Percentiles rank a stretch among this genome's conserved stretches.
Conservation (phyloP, 2,113 vertebrate genomes). For the Aphyosemion australe region DNA sequence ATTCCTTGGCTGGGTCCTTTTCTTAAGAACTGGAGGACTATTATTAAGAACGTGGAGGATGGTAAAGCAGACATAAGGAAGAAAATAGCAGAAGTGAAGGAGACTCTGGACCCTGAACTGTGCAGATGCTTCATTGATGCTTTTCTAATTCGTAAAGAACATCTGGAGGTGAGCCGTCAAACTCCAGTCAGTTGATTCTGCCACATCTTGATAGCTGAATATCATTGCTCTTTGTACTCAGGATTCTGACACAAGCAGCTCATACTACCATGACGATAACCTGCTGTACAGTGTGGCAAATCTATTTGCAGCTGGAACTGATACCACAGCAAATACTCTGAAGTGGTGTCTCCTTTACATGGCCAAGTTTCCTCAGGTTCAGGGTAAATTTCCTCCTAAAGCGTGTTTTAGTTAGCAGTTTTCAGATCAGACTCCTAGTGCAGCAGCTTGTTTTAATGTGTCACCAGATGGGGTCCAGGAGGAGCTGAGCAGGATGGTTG, state of each 20-base stretch:
- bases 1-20: constrained; percentile 50
- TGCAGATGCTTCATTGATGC: constrained; percentile 61
- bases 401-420: not conserved
- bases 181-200: not conserved
- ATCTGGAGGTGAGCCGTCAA: constrained; percentile 43
- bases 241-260: not conserved
- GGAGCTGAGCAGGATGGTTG: constrained; percentile 70
- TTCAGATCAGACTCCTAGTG: too few species aligned
- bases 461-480: constrained; percentile 46
- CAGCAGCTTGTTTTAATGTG: not conserved
- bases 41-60: constrained; percentile 3
- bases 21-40: constrained; percentile 21
- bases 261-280: constrained; percentile 60
- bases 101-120: constrained; percentile 48
- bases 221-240: not conserved
- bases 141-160: constrained; percentile 45
- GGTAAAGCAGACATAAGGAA: not conserved
- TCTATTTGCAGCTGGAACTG: constrained; percentile 74
- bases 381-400: constrained; percentile 66
- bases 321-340: constrained; percentile 65
- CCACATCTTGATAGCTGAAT: not conserved
- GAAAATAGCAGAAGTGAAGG: constrained; percentile 27
- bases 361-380: constrained; percentile 77
- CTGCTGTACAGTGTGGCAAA: constrained; percentile 55
- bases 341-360: constrained; percentile 72